Conservation (phyloP, 2,797 vertebrate species). For the Phrynocephalus forsythii region DNA sequence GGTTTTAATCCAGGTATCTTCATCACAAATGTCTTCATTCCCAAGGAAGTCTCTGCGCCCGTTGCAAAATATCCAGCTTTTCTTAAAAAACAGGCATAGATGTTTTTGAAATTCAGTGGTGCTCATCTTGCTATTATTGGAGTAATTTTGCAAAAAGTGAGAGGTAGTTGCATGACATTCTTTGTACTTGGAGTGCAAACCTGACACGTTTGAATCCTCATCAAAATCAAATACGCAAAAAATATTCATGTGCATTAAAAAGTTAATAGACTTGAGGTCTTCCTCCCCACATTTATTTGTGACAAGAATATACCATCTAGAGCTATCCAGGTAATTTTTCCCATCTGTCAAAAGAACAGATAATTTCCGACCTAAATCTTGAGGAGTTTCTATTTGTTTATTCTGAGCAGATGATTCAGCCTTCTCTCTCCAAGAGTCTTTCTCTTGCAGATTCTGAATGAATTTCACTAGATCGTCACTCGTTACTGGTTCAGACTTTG, state of each 20-base stretch:
- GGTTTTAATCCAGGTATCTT: constrained; percentile 83
- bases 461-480: constrained; percentile 69
- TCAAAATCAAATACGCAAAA: constrained; percentile 90
- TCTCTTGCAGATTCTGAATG: constrained; percentile 67
- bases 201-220: constrained; percentile 81
- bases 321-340: constrained; percentile 82
- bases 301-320: constrained; percentile 83
- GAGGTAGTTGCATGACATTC: constrained; percentile 77
- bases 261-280: constrained; percentile 76
- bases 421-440: constrained; percentile 78
- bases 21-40: constrained; percentile 79
- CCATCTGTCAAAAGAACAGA: constrained; percentile 79
- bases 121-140: constrained; percentile 63
- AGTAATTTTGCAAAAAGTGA: constrained; percentile 83
- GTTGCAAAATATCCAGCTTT: constrained; percentile 89
- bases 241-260: constrained; percentile 82
- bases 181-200: constrained; percentile 81
- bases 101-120: constrained; percentile 71
- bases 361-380: constrained; percentile 82
- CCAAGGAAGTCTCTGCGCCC: constrained; percentile 82
- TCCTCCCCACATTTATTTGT: constrained; percentile 80
- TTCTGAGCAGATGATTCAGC: constrained; percentile 73
- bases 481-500: constrained; percentile 80
- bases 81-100: constrained; percentile 82
- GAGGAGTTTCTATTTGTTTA: constrained; percentile 28